A percentile compares a stretch with the other conserved stretches of the same genome.
These are phyloP conservation scores for Xanthorhoe designata DNA, from an alignment of 2,888 invertebrate genomes.

Conservation along the genomic window DNA sequence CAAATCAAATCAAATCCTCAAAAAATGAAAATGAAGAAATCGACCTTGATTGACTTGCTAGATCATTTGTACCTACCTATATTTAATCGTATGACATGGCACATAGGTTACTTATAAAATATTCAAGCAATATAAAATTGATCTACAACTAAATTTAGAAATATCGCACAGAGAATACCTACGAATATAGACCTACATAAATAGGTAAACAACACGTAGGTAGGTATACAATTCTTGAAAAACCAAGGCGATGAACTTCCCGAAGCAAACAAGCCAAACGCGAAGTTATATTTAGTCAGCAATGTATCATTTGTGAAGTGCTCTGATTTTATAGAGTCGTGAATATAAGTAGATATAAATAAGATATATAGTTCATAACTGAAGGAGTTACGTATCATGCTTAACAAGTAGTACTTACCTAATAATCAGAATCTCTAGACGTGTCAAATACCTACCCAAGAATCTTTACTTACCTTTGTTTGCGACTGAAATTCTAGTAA, in stretches of 20 bases:
- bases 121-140: too few relatives aligned
- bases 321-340: slow-evolving; percentile 21
- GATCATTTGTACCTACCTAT: too few relatives aligned
- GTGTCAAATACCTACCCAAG: neutral
- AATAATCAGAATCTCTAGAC: neutral
- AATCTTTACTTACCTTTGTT: neutral
- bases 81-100: too few relatives aligned
- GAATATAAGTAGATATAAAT: too few relatives aligned
- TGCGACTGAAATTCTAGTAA: neutral
- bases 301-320: slow-evolving; percentile 23
- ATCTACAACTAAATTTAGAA: neutral
- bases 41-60: too few relatives aligned
- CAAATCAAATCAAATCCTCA: too few relatives aligned
- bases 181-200: neutral
- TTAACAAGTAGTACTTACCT: too few relatives aligned
- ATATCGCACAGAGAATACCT: slow-evolving; percentile 1
- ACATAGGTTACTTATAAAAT: too few relatives aligned
- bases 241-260: slow-evolving; percentile 30
- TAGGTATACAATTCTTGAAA: slow-evolving; percentile 11
- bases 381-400: too few relatives aligned
- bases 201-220: neutral
- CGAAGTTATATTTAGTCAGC: slow-evolving; percentile 27
- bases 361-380: too few relatives aligned
- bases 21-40: too few relatives aligned
- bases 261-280: slow-evolving; percentile 29